These are phyloP conservation scores for Melieria picta DNA, from an alignment of 2,888 invertebrate species.

Conservation along the genomic window DNA sequence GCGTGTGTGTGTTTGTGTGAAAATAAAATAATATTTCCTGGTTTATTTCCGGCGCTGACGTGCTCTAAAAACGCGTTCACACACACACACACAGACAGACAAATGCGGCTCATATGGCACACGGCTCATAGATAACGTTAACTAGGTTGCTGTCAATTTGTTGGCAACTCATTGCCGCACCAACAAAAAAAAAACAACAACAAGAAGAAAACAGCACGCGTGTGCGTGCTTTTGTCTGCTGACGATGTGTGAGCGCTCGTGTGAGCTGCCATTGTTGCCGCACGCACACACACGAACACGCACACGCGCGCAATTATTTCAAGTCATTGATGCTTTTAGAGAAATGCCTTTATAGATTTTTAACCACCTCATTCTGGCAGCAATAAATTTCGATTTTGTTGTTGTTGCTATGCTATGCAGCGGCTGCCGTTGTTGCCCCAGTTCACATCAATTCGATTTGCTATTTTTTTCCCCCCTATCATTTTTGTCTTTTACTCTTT, in stretches of 20 bases:
- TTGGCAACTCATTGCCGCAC: not conserved
- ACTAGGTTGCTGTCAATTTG: constrained; percentile 10
- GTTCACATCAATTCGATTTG: not conserved
- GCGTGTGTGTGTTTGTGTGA: not conserved
- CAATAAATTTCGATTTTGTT: too few species aligned
- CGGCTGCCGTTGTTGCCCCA: too few species aligned
- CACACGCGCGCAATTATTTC: constrained; percentile 1
- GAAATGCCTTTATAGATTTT: too few species aligned
- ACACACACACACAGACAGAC: not conserved
- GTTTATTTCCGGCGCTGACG: constrained; percentile 8
- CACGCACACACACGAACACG: constrained; percentile 41
- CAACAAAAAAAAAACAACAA: not conserved
- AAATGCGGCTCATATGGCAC: not conserved
- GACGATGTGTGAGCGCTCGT: not conserved
- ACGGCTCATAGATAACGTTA: not conserved
- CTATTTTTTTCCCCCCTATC: constrained; percentile 2
- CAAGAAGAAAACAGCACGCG: not conserved
- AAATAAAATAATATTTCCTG: not conserved
- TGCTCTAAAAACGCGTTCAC: not conserved
- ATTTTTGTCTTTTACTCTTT: constrained; percentile 6
- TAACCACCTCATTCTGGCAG: too few species aligned
- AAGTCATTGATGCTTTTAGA: constrained; percentile 27
- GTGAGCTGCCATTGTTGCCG: constrained; percentile 43
- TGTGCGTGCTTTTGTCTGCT: not conserved
- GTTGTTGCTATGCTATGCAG: too few species aligned